Evolutionary conservation across 2,113 vertebrate genomes (phyloP), one percentile per base, ranked within the genome.

Genomic region (Campylomormyrus tamandua): DNA sequence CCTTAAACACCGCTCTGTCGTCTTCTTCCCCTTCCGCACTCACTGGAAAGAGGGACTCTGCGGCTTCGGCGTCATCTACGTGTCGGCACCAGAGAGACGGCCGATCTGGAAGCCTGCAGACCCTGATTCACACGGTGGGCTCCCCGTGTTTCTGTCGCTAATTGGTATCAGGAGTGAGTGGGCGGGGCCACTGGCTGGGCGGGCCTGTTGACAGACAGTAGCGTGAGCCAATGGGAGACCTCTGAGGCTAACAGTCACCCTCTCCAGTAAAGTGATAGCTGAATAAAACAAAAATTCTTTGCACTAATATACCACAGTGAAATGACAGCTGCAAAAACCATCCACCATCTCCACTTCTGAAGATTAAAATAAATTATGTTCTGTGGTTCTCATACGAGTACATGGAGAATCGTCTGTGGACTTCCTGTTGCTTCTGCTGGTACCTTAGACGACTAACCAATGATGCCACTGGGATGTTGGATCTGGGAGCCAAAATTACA

Each of bases 121-220:
- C 53, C 77, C 85, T 53, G 74, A 46, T 58, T 56, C 58, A 90
- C 83, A 91, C 90, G 89, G 91, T 91, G 86, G 91, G 90, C 87
- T 92, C 93, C 94, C 93, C 94, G 92, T 92, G 89, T 92, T 94
- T 91, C 94, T 93, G 94, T 94, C 92, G 92, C 93, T 95, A 94
- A 94, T 94, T 95, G 93, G 92, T 93, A 92, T 92, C 92, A 94
- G 90, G 92, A 96, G 94, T 87, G 94, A 92, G 93, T 92, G 92
- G 93, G 0, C 5, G 88, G 88, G 93, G 93, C 74, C 56, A 77
- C 13, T 19, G 35, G 70, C 11, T 15, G n/a, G n/a, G 9, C 5
- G 31, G 92, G 93, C 92, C 92, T 94, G 93, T 94, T 95, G 92
- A 95, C 92, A 92, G 93, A 92, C 92, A 93, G 90, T 92, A 94